Evolutionary conservation across 2,113 vertebrate species (phyloP), one percentile per base, ranked within the genome.

Genomic region (Corythornis madagascariensis): DNA sequence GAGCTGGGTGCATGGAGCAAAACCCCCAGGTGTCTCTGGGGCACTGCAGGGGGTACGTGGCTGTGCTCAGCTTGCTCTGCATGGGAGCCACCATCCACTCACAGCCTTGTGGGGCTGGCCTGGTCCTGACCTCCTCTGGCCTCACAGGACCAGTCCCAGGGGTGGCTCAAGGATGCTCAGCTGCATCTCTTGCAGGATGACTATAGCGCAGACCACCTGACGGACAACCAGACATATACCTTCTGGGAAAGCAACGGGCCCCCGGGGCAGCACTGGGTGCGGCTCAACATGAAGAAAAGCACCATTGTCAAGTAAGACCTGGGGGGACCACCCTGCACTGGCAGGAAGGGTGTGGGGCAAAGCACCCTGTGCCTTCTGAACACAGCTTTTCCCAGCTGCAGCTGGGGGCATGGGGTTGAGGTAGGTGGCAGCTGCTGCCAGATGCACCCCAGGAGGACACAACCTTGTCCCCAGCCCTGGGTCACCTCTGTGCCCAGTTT

Each of bases 211-310:
- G 98, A 97, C 76, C 98, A 98, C 77, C 97, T 99, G 95, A 99
- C 98, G 0, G 99, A 99, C 56, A 98, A 98, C 53, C 98, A 98
- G 79, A 96, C 95, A 1, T 97, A 98, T 92, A 99, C 98, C 13
- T 99, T 96, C 97, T 99, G 99, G 99, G 99, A 99, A 96, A 99
- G 99, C 15, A 98, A 97, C 2, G 99, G 99, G 45, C 97, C 98
- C 92, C 97, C 97, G 43, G 99, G 98, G 73, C 98, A 99, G 88
- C 99, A 99, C 97, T 99, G 99, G 99, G 98, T 99, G 93, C 99
- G 99, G 47, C 98, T 99, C 88, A 98, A 98, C 66, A 99, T 99
- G 99, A 99, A 98, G 97, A 99, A 98, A 96, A 98, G 98, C 94
- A 96, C 98, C 22, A 96, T 99, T 78, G 98, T 99, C 94, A 99